Percentiles rank a stretch among this genome's conserved stretches.
Conservation (phyloP, 2,113 vertebrate species). For the Alaudala cheleensis region DNA sequence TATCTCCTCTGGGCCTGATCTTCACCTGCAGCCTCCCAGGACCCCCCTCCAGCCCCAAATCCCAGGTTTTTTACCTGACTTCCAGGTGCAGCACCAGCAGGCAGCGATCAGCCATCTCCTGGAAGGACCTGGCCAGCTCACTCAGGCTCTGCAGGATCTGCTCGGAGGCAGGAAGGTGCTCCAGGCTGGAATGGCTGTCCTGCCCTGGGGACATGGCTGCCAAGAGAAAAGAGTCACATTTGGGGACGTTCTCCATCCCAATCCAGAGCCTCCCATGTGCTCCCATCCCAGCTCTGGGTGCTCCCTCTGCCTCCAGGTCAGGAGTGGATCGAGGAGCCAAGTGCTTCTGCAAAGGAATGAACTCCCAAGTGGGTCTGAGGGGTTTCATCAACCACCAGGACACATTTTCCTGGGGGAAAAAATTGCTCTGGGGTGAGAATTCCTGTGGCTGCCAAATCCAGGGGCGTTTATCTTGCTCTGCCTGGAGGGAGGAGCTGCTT, state of each 20-base stretch:
- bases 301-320: neutral
- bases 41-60: fast-evolving
- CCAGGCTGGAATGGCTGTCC: slow-evolving; percentile 80
- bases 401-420: neutral
- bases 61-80: slow-evolving; percentile 81
- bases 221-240: neutral
- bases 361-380: neutral
- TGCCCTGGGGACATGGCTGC: slow-evolving; percentile 80
- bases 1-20: neutral
- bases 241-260: neutral
- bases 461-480: neutral
- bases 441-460: neutral
- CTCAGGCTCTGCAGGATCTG: slow-evolving; percentile 93
- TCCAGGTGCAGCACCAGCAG: slow-evolving; percentile 93
- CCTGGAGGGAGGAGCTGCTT: neutral
- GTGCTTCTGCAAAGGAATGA: neutral
- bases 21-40: neutral
- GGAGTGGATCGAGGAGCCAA: neutral
- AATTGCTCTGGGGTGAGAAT: neutral
- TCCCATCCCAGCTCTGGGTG: neutral
- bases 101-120: slow-evolving; percentile 95
- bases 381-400: neutral
- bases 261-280: neutral
- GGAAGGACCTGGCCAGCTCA: slow-evolving; percentile 91
- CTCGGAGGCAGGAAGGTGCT: slow-evolving; percentile 84